phyloP scores from a whole-genome alignment of 2,113 vertebrate species.

The Clarias magur region DNA sequence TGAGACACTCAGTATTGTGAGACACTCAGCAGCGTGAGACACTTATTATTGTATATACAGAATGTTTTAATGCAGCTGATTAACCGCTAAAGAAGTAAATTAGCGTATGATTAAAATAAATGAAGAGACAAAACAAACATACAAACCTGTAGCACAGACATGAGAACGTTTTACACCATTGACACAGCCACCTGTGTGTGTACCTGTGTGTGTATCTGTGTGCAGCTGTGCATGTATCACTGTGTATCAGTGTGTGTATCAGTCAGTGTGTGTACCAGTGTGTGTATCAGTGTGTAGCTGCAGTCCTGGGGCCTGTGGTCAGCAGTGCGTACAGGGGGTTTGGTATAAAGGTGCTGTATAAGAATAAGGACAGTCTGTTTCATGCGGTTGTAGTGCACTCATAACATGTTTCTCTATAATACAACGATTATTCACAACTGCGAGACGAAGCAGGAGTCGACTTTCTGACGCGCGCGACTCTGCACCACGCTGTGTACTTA shows the following conservation, averaged over 20 bases:
- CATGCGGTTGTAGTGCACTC: constrained; percentile 49
- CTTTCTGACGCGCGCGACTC: constrained; percentile 43
- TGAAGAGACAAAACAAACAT: neutral
- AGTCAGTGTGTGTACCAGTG: neutral
- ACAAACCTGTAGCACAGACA: constrained; percentile 19
- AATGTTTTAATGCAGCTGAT: neutral
- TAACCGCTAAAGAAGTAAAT: neutral
- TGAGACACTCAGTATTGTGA: too few relatives aligned
- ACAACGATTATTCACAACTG: constrained; percentile 34
- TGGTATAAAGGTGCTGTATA: neutral
- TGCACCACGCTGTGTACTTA: constrained; percentile 26
- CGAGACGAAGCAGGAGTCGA: constrained; percentile 37
- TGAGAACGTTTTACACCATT: neutral
- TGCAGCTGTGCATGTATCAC: neutral
- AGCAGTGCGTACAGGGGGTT: neutral
- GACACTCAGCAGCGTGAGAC: neutral
- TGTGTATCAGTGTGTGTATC: neutral
- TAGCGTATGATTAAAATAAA: neutral
- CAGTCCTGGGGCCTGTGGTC: neutral
- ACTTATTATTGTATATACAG: neutral
- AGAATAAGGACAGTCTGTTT: constrained; percentile 34
- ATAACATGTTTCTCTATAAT: constrained; percentile 45
- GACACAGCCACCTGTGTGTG: neutral
- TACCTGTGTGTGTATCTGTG: neutral
- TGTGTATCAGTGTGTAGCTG: neutral